Evolutionary conservation across 2,797 vertebrate species (phyloP).

Genomic region (Prionace glauca): DNA sequence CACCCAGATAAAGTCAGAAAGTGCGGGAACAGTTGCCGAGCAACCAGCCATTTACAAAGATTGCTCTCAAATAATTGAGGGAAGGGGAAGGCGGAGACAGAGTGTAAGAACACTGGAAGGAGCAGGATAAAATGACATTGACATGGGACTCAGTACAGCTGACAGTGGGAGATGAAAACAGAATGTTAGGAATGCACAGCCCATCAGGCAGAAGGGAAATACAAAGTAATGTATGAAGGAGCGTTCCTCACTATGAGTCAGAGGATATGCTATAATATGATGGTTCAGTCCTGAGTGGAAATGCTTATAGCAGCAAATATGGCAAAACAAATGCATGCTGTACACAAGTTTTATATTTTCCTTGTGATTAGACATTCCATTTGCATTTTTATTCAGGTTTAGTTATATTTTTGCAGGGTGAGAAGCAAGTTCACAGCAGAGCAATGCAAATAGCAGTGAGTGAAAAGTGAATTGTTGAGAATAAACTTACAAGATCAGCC

Average conservation of each 20-base stretch:
- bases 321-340: not conserved
- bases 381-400: not conserved
- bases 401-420: not conserved
- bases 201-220: not conserved
- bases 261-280: not conserved
- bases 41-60: not conserved
- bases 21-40: not conserved
- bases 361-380: not conserved
- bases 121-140: not conserved
- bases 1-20: not conserved
- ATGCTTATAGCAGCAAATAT: not conserved
- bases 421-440: not conserved
- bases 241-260: not conserved
- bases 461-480: not conserved
- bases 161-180: not conserved
- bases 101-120: not conserved
- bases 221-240: not conserved
- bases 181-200: not conserved
- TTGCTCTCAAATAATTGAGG: not conserved
- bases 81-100: not conserved
- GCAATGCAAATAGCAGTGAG: not conserved
- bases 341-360: not conserved
- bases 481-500: not conserved
- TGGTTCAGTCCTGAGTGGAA: not conserved
- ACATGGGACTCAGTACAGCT: not conserved